These are phyloP conservation scores for Aeoliscus strigatus DNA, from an alignment of 2,797 vertebrate genomes.

Conservation along the genomic window DNA sequence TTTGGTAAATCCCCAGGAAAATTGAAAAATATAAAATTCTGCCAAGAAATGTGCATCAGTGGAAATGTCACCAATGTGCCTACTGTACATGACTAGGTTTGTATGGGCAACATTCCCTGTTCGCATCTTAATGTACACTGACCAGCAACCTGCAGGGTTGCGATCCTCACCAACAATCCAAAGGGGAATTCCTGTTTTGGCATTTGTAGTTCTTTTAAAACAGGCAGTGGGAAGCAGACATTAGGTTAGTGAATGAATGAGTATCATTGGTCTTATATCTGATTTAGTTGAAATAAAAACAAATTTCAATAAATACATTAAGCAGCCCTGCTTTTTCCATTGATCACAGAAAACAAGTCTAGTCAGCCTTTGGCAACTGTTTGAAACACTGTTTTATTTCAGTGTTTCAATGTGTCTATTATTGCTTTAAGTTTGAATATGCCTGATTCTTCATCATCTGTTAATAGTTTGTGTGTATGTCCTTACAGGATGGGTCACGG, in stretches of 20 bases:
- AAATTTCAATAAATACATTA: background rate
- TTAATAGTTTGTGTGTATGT: no score
- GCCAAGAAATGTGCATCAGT: constrained; percentile 17
- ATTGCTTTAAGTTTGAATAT: background rate
- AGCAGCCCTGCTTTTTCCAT: background rate
- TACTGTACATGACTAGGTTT: constrained; percentile 32
- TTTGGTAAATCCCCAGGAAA: no score
- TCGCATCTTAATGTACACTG: constrained; percentile 46
- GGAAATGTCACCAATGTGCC: constrained; percentile 45
- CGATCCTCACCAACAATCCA: no score
- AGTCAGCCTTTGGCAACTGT: no score
- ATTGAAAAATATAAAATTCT: constrained; percentile 14
- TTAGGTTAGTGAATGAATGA: background rate
- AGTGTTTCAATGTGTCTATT: background rate
- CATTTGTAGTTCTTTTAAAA: background rate
- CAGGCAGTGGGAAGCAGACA: background rate
- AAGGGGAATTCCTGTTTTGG: background rate
- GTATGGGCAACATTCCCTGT: constrained; percentile 43
- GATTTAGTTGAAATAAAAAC: no score
- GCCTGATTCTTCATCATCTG: background rate
- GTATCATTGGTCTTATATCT: constrained; percentile 4
- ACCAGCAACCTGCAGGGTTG: constrained; percentile 43
- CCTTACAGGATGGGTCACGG: constrained; percentile 86
- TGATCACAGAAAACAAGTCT: constrained; percentile 1
- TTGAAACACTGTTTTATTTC: no score